Evolutionary conservation across 1,140 invertebrate genomes (phyloP).

Genomic region (Centruroides vittatus): DNA sequence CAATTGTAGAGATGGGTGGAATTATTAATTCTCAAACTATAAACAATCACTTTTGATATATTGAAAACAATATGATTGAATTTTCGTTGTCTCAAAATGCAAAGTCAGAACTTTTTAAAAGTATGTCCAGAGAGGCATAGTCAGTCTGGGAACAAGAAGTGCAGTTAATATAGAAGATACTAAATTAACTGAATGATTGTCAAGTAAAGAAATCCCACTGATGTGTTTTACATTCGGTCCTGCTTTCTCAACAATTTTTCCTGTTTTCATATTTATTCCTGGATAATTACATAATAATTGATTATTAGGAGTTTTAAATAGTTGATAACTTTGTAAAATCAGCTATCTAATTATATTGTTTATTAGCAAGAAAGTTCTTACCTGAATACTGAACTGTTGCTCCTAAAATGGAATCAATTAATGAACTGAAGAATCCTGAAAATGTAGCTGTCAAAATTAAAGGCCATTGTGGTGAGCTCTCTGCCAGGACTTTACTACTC

Average conservation of each 20-base stretch:
- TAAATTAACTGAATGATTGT: slow-evolving; percentile 83
- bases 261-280: slow-evolving; percentile 25
- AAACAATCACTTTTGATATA: no score
- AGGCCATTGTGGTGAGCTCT: slow-evolving; percentile 54
- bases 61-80: no score
- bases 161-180: slow-evolving; percentile 61
- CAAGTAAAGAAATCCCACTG: slow-evolving; percentile 57
- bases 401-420: slow-evolving; percentile 69
- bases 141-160: slow-evolving; percentile 43
- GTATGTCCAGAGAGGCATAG: neutral
- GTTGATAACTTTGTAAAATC: no score
- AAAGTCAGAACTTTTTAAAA: no score
- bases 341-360: no score
- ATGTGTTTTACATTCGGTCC: slow-evolving; percentile 57
- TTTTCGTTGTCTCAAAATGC: no score
- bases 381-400: slow-evolving; percentile 75
- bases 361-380: slow-evolving; percentile 24
- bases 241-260: slow-evolving; percentile 55
- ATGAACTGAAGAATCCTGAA: slow-evolving; percentile 60
- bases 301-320: no score
- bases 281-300: neutral
- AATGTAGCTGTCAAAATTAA: slow-evolving; percentile 52
- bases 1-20: no score
- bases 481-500: slow-evolving; percentile 39
- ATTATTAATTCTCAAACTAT: no score